Evolutionary conservation across 2,113 vertebrate species (phyloP), one percentile per base, ranked within the genome.

Genomic region (Nycticebus coucang): DNA sequence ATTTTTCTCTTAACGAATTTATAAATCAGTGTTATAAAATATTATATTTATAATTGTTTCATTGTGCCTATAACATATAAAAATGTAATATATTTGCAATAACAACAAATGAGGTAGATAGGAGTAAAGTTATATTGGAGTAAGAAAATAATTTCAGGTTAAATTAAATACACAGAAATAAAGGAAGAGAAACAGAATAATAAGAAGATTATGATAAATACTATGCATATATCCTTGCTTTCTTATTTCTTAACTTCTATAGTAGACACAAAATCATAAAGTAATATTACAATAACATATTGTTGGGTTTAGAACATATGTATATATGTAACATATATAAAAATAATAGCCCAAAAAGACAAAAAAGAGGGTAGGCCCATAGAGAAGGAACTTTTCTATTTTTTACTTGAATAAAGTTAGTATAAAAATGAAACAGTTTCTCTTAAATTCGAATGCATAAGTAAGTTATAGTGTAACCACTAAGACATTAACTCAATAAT

Each of bases 281-380:
- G 14, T 78, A 86, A 41, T 24, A 30, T 50, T 60, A 55, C 12
- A 72, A 12, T 21, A 37, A 62, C 24, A 13, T 60, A 35, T 28
- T 28, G 0, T 19, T 35, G 8, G 3, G 2, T 17, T 59, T 72
- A 30, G 30, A 72, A 35, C 14, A 87, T 13, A 37, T 41, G 41
- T 30, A 18, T 17, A 14, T 9, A n/a, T 55, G 24, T 28, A 69
- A 28, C 60, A 11, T 41, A 15, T 59, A 9, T 37, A 59, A 30
- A 35, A 74, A 60, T 57, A 33, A 22, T 10, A 69, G 18, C 33
- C 53, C 41, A 82, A 30, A 80, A 69, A 45, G 8, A 45, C 0
- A 15, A 14, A n/a, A 60, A 8, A 74, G 3, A 24, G 0, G 13
- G 22, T 22, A 37, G 1, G 3, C 12, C 13, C 18, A 4, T 33